Conservation (phyloP, 2,888 invertebrate species). For the Creontiades dilutus region DNA sequence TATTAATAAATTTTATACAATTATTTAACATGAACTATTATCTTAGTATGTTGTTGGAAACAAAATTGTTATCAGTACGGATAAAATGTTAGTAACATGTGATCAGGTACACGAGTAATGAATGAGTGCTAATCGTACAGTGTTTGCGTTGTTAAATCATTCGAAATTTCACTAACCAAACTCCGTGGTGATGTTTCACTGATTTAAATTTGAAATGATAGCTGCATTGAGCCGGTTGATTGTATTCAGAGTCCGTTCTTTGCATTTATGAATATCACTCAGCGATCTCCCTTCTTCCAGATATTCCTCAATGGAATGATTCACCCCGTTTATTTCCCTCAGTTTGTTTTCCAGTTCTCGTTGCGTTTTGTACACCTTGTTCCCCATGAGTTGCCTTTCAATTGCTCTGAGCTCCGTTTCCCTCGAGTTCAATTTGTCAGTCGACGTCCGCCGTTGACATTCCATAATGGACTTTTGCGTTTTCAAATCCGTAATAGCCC, state of each 20-base stretch:
- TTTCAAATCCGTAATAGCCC: neutral
- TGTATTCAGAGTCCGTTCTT: neutral
- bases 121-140: no score
- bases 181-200: neutral
- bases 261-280: neutral
- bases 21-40: no score
- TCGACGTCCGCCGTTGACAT: neutral
- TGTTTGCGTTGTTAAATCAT: no score
- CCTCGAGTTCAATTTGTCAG: neutral
- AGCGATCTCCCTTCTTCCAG: constrained; percentile 11
- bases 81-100: no score
- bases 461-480: neutral
- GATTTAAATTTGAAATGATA: neutral
- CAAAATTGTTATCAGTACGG: no score
- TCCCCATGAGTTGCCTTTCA: neutral
- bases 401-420: neutral
- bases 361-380: neutral
- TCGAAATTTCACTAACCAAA: no score
- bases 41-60: no score
- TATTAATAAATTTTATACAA: no score
- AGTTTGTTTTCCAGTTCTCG: constrained; percentile 15
- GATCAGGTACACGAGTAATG: no score
- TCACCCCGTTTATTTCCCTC: neutral
- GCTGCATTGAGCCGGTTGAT: neutral
- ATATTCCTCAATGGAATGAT: neutral